A percentile compares a stretch with the other conserved stretches of the same genome.
Conservation (phyloP, 2,113 vertebrate species). For the Vombatus ursinus region DNA sequence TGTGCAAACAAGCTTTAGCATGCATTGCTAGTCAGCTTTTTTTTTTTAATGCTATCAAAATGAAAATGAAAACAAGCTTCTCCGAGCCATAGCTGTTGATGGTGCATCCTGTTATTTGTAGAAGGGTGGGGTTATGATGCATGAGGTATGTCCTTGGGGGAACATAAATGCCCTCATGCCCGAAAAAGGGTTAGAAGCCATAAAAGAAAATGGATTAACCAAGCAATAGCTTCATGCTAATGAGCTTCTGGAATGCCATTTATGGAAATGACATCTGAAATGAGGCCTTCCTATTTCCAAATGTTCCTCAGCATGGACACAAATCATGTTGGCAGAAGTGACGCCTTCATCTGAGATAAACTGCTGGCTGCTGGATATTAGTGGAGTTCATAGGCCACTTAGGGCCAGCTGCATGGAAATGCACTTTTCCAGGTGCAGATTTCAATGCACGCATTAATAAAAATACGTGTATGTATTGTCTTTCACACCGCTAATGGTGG, state of each 20-base stretch:
- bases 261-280: not conserved
- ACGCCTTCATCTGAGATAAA: not conserved
- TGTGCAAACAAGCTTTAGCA: not conserved
- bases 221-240: slow-evolving; percentile 15
- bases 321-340: not conserved
- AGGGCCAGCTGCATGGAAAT: slow-evolving; percentile 40
- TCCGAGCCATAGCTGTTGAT: not conserved
- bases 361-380: not conserved
- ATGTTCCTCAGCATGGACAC: slow-evolving; percentile 4
- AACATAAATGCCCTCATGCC: not conserved
- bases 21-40: not conserved
- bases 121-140: not conserved
- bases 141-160: slow-evolving; percentile 19
- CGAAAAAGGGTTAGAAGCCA: slow-evolving; percentile 37
- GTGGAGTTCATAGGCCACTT: rapidly evolving
- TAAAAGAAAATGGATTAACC: slow-evolving; percentile 60
- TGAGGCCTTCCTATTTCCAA: slow-evolving; percentile 1
- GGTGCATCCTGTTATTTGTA: slow-evolving; percentile 52
- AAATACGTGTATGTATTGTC: not conserved
- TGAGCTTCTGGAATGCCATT: slow-evolving; percentile 32
- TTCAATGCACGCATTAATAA: slow-evolving; percentile 31
- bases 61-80: not conserved
- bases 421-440: not conserved
- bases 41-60: not conserved
- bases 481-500: not conserved